Percentiles rank a stretch among this genome's conserved stretches.
phyloP scores from a whole-genome alignment of 1,140 invertebrate genomes.

The Leptopilina boulardi region DNA sequence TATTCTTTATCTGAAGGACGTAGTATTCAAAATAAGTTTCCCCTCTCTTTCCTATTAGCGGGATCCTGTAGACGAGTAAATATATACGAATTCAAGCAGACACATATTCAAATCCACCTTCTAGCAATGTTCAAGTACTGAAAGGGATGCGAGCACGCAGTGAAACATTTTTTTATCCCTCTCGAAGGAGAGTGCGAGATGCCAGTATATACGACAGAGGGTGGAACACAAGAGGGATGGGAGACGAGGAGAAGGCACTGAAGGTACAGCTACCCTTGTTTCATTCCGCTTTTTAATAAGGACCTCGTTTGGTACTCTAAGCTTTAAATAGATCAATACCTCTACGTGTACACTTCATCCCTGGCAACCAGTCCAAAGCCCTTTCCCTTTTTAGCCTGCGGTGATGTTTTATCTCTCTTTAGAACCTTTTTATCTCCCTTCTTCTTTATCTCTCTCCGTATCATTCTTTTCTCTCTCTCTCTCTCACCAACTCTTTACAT shows the following conservation, averaged over 20 bases:
- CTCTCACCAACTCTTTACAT: constrained; percentile 39
- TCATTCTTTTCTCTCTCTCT: constrained; percentile 49
- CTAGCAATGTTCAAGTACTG: constrained; percentile 26
- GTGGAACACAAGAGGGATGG: constrained; percentile 15
- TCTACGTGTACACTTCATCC: constrained; percentile 71
- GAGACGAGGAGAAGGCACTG: constrained; percentile 46
- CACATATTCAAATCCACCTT: constrained; percentile 25
- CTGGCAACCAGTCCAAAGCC: constrained; percentile 68
- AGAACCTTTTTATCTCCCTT: constrained; percentile 44
- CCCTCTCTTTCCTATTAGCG: not conserved
- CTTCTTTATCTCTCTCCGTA: constrained; percentile 40
- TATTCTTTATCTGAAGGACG: not conserved
- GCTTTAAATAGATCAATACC: constrained; percentile 77
- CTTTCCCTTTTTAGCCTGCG: constrained; percentile 53
- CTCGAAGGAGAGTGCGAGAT: constrained; percentile 42
- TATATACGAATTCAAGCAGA: constrained; percentile 14
- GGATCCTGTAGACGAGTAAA: constrained; percentile 26
- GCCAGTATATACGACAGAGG: constrained; percentile 37
- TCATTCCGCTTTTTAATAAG: constrained; percentile 76
- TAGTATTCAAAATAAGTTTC: constrained; percentile 5
- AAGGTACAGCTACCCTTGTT: constrained; percentile 67
- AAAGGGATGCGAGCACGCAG: constrained; percentile 33
- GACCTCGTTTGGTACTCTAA: constrained; percentile 76
- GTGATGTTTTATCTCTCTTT: constrained; percentile 42
- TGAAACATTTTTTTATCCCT: constrained; percentile 31